Evolutionary conservation across 2,113 vertebrate species (phyloP).

Genomic region (Plestiodon gilberti): DNA sequence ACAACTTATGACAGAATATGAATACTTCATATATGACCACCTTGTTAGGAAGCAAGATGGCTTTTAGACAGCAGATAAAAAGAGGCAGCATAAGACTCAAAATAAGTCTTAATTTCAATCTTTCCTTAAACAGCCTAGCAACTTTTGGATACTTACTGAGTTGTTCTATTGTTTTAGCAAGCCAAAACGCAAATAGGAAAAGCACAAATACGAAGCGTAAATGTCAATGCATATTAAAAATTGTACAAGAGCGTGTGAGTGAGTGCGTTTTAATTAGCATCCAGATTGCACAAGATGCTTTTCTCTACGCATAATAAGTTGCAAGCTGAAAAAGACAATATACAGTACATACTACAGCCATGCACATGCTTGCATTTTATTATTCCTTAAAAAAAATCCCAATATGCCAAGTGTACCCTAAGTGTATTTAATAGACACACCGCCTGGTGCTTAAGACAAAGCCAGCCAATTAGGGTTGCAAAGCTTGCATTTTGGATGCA

Average conservation of each 20-base stretch:
- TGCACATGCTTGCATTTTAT: not conserved
- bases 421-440: not conserved
- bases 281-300: slow-evolving; percentile 20
- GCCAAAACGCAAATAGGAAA: not conserved
- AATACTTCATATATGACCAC: slow-evolving; percentile 63
- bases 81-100: slow-evolving; percentile 19
- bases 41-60: slow-evolving; percentile 20
- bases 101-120: slow-evolving; percentile 34
- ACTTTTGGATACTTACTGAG: slow-evolving; percentile 42
- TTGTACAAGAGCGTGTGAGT: slow-evolving; percentile 35
- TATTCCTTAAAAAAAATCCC: not conserved
- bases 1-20: slow-evolving; percentile 56
- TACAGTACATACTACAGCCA: slow-evolving; percentile 9
- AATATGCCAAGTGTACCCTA: not conserved
- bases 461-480: not conserved
- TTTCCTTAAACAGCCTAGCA: slow-evolving; percentile 26
- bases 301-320: not conserved
- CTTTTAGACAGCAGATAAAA: slow-evolving; percentile 29
- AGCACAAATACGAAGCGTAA: not conserved
- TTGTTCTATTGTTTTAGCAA: slow-evolving; percentile 48
- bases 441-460: not conserved
- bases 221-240: slow-evolving; percentile 40
- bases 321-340: not conserved
- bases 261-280: slow-evolving; percentile 59
- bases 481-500: not conserved